Base-by-base conservation (phyloP, 2,797 vertebrate genomes). In the Furcifer pardalis region DNA sequence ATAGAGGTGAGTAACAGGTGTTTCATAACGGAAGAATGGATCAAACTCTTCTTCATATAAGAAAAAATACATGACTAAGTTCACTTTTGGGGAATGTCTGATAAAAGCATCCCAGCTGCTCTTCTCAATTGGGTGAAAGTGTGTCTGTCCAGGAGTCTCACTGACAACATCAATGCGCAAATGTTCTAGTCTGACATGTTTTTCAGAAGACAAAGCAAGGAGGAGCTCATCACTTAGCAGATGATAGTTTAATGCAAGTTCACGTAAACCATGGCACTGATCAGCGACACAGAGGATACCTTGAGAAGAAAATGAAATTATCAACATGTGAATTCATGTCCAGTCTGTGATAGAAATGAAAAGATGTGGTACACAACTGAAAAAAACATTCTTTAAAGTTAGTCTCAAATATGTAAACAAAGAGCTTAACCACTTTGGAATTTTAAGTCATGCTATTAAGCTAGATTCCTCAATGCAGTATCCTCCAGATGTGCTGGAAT, bases 51-150 rank as follows among this genome's bases (percentile, higher is more conserved):
- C 97, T 93, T 99, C 98, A 0, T 99, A 99, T 84, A 99, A 96
- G 94, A 98, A 99, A 93, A 99, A 99, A 96, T 99, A 99, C 98
- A 99, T 99, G 49, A 99, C 99, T 93, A 99, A 95, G 92, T 98
- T 99, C 79, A 99, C 98, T 94, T 99, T 99, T 65, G 99, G 99
- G 10, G 98, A 99, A 93, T 99, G 99, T 84, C 95, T 97, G 94
- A 99, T 96, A 96, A 99, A 98, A 94, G 98, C 98, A 21, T 99
- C 98, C 99, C 99, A 99, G 95, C 98, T 99, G 97, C 98, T 99
- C 95, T 97, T 99, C 94, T 98, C 97, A 93, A 99, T 98, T 3
- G 96, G 95, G 94, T 98, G 98, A 90, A 99, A 99, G 90, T 98
- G 98, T 89, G 95, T 97, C 94, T 99, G 98, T 86, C 98, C 98